Base-by-base conservation (phyloP, 1,140 invertebrate species). In the Musca domestica region DNA sequence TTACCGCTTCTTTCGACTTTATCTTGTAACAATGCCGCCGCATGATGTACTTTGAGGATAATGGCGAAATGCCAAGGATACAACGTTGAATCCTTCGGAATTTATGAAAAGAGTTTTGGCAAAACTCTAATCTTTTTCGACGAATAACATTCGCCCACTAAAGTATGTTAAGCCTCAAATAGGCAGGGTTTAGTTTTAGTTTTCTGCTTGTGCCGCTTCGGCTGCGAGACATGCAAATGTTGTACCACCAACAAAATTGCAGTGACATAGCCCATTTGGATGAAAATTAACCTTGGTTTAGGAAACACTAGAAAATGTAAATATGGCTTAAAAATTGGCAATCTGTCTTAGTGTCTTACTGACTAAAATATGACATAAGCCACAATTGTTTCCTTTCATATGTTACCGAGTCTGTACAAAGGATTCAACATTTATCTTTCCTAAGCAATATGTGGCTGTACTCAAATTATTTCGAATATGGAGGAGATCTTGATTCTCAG, bases 131-230 rank as follows among this genome's bases (percentile, higher is more conserved):
- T 56, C 23, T 56, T 25, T 22, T 56, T 56, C 52, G 23, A 27
- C 23, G 58, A 41, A 63, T 20, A 63, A 63, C 19, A 47, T 63
- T 63, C 58, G 58, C 58, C 58, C 58, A 63, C 58, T 63, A 63
- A 63, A 63, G 58, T 63, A 63, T 41, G 58, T 20, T 63, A 63
- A 63, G 27, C 30, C 58, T 47, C 9, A 63, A 63, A 63, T 63
- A 14, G 19, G 20, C 2, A 25, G 6, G 34, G 2, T 9, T 41
- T n/a, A n/a, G n/a, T n/a, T n/a, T n/a, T n/a, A n/a, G n/a, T 5
- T 41, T 12, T 41, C 10, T 41, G 10, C n/a, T n/a, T n/a, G n/a
- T n/a, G n/a, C n/a, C n/a, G n/a, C n/a, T n/a, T n/a, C 10, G 34
- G 10, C 12, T 12, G 6, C 10, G 34, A 25, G 54, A 15, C 20